Evolutionary conservation across 53 echinoderm and acorn worm genomes (phyloP), one percentile per base, ranked within the genome.

Genomic region (Patiria pectinifera): DNA sequence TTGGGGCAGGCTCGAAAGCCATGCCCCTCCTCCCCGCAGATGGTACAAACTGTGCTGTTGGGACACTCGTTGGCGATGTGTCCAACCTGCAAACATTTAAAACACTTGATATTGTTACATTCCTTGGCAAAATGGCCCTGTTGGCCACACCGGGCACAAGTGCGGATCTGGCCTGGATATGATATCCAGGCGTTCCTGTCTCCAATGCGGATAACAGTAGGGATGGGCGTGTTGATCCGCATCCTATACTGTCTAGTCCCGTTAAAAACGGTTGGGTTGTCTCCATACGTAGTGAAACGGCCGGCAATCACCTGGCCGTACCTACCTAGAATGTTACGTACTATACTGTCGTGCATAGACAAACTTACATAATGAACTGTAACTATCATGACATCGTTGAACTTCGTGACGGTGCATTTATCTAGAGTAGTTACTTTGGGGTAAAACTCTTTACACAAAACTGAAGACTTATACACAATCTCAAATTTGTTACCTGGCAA

Each of bases 181-280:
- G 83, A 72, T 2, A 94, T 59, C 92, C 92, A 91, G 13, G 81
- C 89, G 44, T 94, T 70, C 11, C 92, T 16, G 46, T 76, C 92
- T 2, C 87, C 91, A 45, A 94, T 43, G 3, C 84, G 48, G 23
- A 94, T 43, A 21, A 78, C 63, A 6, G 94, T 90, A 12, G 91
- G 94, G 6, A 94, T 85, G 45, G 77, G 23, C 15, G 1, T 69
- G 16, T 45, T 78, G 2, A 94, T 2, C 11, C 86, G 53, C 82
- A 94, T 74, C 11, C 80, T 79, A 58, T 94, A 94, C 45, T 94
- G 94, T 14, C 94, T n/a, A 7, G 80, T 91, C 0, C 94, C 92
- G 35, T 91, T 91, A 60, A 59, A 94, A 4, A 94, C 59, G 23
- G 49, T 60, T 11, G 91, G 94, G 44, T 86, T 77, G 35, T 79